These are phyloP conservation scores for Steromphala cineraria DNA, from an alignment of 2,888 invertebrate genomes.

Conservation along the genomic window DNA sequence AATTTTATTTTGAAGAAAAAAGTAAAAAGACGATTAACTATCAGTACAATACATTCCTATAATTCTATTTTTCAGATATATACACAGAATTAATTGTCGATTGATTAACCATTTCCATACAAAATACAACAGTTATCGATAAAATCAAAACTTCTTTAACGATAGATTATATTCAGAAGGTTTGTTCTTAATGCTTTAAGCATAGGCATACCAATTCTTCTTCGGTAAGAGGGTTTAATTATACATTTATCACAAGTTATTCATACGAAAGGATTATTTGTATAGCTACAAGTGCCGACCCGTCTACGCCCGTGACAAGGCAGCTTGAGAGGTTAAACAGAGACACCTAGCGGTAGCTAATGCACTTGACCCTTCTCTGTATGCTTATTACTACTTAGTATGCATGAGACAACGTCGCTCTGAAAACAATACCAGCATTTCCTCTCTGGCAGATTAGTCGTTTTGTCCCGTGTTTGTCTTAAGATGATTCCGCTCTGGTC, in stretches of 20 bases:
- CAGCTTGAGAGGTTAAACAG: background rate
- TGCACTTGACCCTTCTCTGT: background rate
- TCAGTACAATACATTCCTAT: too few species aligned
- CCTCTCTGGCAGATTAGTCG: too few species aligned
- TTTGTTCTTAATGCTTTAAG: background rate
- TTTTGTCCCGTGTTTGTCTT: too few species aligned
- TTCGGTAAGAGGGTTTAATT: background rate
- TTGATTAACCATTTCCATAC: too few species aligned
- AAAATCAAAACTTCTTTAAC: too few species aligned
- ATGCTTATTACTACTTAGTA: background rate
- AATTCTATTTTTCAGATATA: too few species aligned
- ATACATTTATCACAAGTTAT: conserved; percentile 2
- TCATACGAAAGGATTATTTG: background rate
- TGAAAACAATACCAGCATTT: background rate
- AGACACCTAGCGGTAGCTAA: background rate
- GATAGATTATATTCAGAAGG: too few species aligned
- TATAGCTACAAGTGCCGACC: background rate
- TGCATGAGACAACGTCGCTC: background rate
- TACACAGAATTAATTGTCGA: too few species aligned
- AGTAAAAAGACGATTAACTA: too few species aligned
- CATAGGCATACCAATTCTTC: background rate
- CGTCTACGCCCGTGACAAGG: background rate
- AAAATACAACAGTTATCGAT: too few species aligned
- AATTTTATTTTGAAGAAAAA: too few species aligned
- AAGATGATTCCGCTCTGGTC: too few species aligned